Conservation (phyloP, 2,113 vertebrate genomes). For the Nansenia antarctica region DNA sequence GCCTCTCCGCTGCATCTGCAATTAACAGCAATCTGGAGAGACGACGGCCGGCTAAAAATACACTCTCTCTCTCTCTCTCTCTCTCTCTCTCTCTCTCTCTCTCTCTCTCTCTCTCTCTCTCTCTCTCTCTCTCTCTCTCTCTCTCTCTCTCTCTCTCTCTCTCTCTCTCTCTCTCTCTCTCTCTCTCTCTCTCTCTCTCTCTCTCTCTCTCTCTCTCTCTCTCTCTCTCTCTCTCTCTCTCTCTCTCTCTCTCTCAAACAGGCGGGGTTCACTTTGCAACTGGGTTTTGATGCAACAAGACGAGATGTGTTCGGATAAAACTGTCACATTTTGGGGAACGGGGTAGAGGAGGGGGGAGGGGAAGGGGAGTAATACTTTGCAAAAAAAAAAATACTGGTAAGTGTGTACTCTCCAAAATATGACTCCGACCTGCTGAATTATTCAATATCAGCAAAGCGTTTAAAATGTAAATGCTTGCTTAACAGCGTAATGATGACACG, state of each 20-base stretch:
- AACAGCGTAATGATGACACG: constrained; percentile 59
- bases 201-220: no score
- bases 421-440: constrained; percentile 43
- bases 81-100: no score
- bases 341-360: neutral
- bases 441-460: constrained; percentile 45
- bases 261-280: constrained; percentile 2
- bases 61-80: no score
- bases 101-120: no score
- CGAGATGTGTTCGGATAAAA: constrained; percentile 8
- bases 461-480: constrained; percentile 60
- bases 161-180: no score
- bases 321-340: constrained; percentile 16
- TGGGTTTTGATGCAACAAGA: constrained; percentile 10
- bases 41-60: constrained; percentile 46
- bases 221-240: no score
- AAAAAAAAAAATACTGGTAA: no score
- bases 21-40: constrained; percentile 56
- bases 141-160: no score
- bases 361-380: neutral
- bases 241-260: no score
- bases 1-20: constrained; percentile 46
- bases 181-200: no score
- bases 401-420: constrained; percentile 38
- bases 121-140: no score